These are phyloP conservation scores for Gymnocheta viridis DNA, from an alignment of 2,888 invertebrate species.

Conservation along the genomic window DNA sequence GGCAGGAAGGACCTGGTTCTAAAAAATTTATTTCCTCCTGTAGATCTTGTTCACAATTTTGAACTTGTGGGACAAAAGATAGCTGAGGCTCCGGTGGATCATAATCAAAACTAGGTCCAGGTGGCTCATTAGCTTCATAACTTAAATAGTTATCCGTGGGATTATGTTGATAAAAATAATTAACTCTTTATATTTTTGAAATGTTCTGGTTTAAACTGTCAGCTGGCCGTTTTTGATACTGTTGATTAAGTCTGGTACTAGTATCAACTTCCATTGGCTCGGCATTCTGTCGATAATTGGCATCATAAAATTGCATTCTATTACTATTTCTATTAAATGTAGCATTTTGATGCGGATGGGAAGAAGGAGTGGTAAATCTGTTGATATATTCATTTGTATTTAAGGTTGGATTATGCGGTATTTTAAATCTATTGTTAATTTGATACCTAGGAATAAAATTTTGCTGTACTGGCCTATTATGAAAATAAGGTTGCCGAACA, in stretches of 20 bases:
- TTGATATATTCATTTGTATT: slow-evolving; percentile 6
- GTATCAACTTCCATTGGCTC: slow-evolving; percentile 47
- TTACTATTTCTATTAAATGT: neutral
- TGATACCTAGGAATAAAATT: neutral
- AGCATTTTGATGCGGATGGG: neutral
- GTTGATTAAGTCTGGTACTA: slow-evolving; percentile 24
- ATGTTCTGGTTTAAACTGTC: slow-evolving; percentile 2
- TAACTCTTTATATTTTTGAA: neutral
- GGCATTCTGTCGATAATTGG: neutral
- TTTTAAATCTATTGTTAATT: neutral
- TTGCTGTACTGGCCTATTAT: neutral
- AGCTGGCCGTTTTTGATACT: slow-evolving; percentile 30
- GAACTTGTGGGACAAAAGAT: slow-evolving; percentile 4
- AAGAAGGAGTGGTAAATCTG: neutral
- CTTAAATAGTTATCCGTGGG: neutral
- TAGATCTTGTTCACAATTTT: slow-evolving; percentile 3
- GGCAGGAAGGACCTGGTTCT: slow-evolving; percentile 50
- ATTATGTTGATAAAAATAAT: slow-evolving; percentile 9
- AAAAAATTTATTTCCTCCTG: slow-evolving; percentile 38
- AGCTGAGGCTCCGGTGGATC: slow-evolving; percentile 1
- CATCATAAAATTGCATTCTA: neutral
- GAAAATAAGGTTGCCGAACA: neutral
- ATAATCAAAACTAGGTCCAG: neutral
- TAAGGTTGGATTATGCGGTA: neutral
- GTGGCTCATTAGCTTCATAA: neutral